Conservation (phyloP, 2,888 invertebrate species). For the Lumbricus terrestris region DNA sequence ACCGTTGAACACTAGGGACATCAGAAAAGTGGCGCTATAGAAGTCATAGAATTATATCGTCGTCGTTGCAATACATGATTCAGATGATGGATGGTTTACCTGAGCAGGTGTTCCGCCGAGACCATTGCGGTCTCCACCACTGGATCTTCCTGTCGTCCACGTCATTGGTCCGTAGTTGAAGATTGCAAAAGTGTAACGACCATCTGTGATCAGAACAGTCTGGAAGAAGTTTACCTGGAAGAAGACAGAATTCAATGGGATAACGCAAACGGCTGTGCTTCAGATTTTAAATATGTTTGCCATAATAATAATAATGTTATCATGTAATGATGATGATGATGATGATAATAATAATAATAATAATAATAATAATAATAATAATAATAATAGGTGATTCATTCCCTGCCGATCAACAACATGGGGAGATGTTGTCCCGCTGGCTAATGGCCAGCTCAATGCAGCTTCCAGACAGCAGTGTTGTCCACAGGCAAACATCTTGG, state of each 20-base stretch:
- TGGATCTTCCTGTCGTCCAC: background rate
- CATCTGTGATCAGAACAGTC: background rate
- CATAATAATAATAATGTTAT: too few relatives aligned
- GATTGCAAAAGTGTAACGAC: background rate
- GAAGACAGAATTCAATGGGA: background rate
- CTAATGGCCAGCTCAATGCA: too few relatives aligned
- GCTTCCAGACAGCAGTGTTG: too few relatives aligned
- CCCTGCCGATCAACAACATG: too few relatives aligned
- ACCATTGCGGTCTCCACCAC: background rate
- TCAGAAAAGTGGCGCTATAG: background rate
- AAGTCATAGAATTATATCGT: background rate
- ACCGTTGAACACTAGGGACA: too few relatives aligned
- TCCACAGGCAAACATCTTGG: too few relatives aligned
- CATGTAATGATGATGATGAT: too few relatives aligned
- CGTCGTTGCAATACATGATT: background rate
- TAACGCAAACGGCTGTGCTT: background rate
- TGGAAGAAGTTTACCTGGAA: background rate
- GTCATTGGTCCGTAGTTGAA: background rate
- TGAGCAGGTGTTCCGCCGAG: constrained; percentile 3
- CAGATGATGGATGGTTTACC: background rate
- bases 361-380: too few relatives aligned
- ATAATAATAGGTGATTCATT: too few relatives aligned
- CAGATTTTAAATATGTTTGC: too few relatives aligned
- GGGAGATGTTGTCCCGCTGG: too few relatives aligned
- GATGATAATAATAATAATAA: too few relatives aligned